Evolutionary conservation across 2,888 invertebrate species (phyloP).

Genomic region (Geophilus truncorum): DNA sequence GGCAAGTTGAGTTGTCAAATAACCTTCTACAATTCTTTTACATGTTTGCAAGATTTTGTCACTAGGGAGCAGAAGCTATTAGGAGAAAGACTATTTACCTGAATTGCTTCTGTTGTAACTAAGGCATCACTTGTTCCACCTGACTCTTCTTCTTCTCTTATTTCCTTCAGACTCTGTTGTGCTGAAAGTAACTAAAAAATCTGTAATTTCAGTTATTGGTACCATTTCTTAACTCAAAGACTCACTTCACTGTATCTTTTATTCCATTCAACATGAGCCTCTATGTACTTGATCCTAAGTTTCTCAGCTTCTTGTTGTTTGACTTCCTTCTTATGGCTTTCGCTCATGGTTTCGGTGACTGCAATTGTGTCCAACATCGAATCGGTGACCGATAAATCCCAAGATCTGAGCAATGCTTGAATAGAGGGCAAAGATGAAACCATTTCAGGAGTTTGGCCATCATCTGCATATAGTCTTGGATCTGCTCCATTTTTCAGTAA

Average conservation of each 20-base stretch:
- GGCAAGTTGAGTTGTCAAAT: too few relatives aligned
- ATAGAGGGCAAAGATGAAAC: neutral
- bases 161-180: neutral
- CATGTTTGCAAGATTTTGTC: too few relatives aligned
- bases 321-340: neutral
- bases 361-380: constrained; percentile 23
- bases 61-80: too few relatives aligned
- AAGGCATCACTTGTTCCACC: neutral
- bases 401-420: neutral
- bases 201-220: too few relatives aligned
- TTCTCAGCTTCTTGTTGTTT: neutral
- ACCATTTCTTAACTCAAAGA: neutral
- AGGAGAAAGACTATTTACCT: neutral
- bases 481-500: constrained; percentile 25
- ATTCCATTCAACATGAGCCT: neutral
- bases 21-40: too few relatives aligned
- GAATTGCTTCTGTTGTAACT: neutral
- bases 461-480: constrained; percentile 27
- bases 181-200: neutral
- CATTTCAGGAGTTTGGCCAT: constrained; percentile 28
- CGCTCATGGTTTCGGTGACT: neutral
- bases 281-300: neutral
- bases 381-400: constrained; percentile 26
- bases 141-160: neutral
- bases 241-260: neutral